These are phyloP conservation scores for Lathronympha strigana DNA, from an alignment of 2,888 invertebrate species.

Conservation along the genomic window DNA sequence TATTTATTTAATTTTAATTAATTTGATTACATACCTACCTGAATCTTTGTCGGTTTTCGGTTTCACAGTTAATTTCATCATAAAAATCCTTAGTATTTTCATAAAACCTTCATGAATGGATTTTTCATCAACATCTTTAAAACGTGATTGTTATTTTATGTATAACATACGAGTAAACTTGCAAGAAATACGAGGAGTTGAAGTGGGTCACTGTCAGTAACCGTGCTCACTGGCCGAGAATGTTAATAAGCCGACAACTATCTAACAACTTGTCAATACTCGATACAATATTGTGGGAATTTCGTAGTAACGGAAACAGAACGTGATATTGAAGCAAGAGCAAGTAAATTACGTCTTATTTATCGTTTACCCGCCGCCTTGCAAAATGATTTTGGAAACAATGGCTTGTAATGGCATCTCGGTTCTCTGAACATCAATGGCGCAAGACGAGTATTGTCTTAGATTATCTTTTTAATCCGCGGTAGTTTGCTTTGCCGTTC, in stretches of 20 bases:
- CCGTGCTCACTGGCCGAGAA: slow-evolving; percentile 30
- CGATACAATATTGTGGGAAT: slow-evolving; percentile 44
- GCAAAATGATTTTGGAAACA: slow-evolving; percentile 72
- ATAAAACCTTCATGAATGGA: too few species aligned
- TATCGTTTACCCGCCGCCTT: slow-evolving; percentile 61
- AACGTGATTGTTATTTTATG: slow-evolving; percentile 14
- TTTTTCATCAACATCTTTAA: background rate
- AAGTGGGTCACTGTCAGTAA: slow-evolving; percentile 37
- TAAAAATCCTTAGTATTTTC: too few species aligned
- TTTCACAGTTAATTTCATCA: too few species aligned
- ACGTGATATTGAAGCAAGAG: slow-evolving; percentile 50
- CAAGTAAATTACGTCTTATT: slow-evolving; percentile 49
- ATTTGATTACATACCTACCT: too few species aligned
- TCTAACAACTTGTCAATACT: slow-evolving; percentile 38
- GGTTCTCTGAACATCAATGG: slow-evolving; percentile 68
- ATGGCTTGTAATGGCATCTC: slow-evolving; percentile 72
- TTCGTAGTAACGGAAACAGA: slow-evolving; percentile 42
- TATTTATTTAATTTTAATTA: too few species aligned
- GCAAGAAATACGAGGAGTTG: slow-evolving; percentile 19
- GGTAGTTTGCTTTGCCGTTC: slow-evolving; percentile 51
- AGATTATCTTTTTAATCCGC: slow-evolving; percentile 61
- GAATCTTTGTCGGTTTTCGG: too few species aligned
- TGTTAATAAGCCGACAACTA: slow-evolving; percentile 30
- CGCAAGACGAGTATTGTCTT: slow-evolving; percentile 69
- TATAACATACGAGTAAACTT: slow-evolving; percentile 19